Percentiles rank a stretch among this genome's conserved stretches.
Evolutionary conservation across 2,113 vertebrate genomes (phyloP).

Genomic region (Delphinus delphis): DNA sequence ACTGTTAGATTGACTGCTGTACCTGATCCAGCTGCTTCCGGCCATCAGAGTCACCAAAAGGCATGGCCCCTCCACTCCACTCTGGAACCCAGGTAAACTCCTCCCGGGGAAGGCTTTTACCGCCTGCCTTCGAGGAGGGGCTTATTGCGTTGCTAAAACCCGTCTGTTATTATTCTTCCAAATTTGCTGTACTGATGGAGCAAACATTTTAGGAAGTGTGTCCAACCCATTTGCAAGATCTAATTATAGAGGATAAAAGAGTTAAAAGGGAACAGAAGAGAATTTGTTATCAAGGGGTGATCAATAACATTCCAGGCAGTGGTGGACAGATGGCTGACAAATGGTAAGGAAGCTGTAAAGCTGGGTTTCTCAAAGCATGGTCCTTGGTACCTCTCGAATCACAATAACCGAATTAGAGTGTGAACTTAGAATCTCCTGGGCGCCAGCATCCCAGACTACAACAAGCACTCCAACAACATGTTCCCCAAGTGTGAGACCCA

Average conservation of each 20-base stretch:
- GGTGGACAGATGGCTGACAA: not conserved
- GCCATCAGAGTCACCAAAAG: constrained; percentile 48
- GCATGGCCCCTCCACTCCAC: not conserved
- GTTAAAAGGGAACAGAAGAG: not conserved
- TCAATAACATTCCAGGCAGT: not conserved
- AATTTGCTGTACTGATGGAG: not conserved
- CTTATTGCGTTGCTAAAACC: not conserved
- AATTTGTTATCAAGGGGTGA: not conserved
- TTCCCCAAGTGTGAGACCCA: not conserved
- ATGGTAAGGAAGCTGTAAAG: not conserved
- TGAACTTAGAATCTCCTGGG: not conserved
- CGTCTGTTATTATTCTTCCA: not conserved
- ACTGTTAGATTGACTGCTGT: constrained; percentile 41
- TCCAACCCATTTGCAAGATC: not conserved
- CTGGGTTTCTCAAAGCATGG: not conserved
- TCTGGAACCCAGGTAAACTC: not conserved
- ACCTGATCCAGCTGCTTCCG: not conserved
- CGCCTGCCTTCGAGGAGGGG: not conserved
- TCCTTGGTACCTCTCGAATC: not conserved
- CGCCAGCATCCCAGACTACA: not conserved
- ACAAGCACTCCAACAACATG: not conserved
- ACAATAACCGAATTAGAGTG: not conserved
- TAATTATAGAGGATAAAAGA: not conserved
- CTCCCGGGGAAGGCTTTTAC: not conserved
- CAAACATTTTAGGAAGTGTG: not conserved